Conservation (phyloP, 2,888 invertebrate species). For the Acleris emargana region DNA sequence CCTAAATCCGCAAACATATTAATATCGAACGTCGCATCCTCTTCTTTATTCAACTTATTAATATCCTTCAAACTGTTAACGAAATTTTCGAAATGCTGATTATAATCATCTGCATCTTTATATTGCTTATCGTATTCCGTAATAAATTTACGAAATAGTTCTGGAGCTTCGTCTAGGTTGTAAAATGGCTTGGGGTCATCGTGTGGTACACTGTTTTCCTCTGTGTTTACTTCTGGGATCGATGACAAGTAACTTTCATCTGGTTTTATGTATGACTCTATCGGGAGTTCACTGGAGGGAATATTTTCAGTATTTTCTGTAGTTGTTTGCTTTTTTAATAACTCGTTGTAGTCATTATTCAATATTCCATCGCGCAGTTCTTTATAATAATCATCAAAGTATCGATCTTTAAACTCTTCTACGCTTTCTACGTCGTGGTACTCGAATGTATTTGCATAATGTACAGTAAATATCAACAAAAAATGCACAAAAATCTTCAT, state of each 20-base stretch:
- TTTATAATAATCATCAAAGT: slow-evolving; percentile 5
- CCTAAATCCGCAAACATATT: slow-evolving; percentile 62
- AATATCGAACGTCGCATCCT: slow-evolving; percentile 50
- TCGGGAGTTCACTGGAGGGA: not conserved
- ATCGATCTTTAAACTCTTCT: slow-evolving; percentile 42
- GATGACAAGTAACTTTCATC: not conserved
- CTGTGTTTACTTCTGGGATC: not conserved
- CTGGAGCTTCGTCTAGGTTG: slow-evolving; percentile 56
- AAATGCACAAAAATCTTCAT: slow-evolving; percentile 15
- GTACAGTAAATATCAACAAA: slow-evolving; percentile 14
- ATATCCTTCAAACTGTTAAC: slow-evolving; percentile 58
- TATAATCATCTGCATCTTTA: slow-evolving; percentile 49
- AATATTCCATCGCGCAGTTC: not conserved
- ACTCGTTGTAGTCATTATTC: not conserved
- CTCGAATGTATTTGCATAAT: slow-evolving; percentile 36
- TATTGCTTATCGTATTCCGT: slow-evolving; percentile 58
- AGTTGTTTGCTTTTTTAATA: not conserved
- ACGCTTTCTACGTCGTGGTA: slow-evolving; percentile 36
- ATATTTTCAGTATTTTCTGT: not conserved
- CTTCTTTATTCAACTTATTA: slow-evolving; percentile 55
- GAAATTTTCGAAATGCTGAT: slow-evolving; percentile 57
- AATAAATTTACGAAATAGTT: slow-evolving; percentile 56
- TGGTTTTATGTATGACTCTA: slow-evolving; percentile 10
- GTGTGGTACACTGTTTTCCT: not conserved
- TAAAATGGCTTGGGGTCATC: slow-evolving; percentile 46